phyloP scores from a whole-genome alignment of 2,113 vertebrate genomes.

The Archilochus colubris region DNA sequence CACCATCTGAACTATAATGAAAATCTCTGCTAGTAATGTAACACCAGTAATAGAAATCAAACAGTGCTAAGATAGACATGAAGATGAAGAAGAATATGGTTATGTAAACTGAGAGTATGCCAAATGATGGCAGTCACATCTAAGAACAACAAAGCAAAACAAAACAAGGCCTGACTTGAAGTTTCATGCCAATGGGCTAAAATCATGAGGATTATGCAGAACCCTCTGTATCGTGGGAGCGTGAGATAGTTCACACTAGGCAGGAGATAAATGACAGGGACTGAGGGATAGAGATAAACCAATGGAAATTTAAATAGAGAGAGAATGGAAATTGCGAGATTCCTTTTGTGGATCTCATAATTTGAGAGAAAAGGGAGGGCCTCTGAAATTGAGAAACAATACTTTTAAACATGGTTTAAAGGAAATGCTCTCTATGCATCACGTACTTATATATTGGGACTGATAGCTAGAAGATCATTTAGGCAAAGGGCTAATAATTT shows the following conservation, averaged over 20 bases:
- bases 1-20: not conserved
- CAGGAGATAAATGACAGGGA: not conserved
- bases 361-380: not conserved
- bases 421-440: not conserved
- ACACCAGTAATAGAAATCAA: not conserved
- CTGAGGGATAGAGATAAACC: not conserved
- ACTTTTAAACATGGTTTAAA: not conserved
- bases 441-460: not conserved
- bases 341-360: not conserved
- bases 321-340: not conserved
- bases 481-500: slow-evolving; percentile 2
- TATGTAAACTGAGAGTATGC: not conserved
- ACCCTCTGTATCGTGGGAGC: not conserved
- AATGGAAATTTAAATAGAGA: not conserved
- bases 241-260: not conserved
- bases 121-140: not conserved
- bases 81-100: not conserved
- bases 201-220: not conserved
- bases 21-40: not conserved
- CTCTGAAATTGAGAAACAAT: not conserved
- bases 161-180: not conserved
- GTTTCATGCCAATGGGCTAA: not conserved
- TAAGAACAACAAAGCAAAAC: slow-evolving; percentile 9
- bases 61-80: not conserved
- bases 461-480: not conserved